Conservation (phyloP, 2,113 vertebrate genomes). For the Oncorhynchus masou region DNA sequence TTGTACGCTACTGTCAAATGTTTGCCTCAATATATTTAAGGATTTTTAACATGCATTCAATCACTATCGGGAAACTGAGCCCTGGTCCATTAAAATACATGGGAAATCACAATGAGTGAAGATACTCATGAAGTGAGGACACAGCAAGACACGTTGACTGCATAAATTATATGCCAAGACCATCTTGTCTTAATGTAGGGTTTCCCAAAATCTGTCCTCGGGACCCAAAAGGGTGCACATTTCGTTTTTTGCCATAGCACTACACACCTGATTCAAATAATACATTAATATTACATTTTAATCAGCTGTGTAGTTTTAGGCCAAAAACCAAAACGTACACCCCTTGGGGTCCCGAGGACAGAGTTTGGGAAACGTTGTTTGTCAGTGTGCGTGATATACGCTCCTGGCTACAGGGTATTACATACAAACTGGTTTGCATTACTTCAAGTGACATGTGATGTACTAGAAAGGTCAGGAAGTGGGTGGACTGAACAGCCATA, state of each 20-base stretch:
- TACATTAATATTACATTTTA: no score
- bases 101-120: neutral
- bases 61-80: no score
- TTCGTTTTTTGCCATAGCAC: no score
- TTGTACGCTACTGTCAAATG: no score
- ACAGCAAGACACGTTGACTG: neutral
- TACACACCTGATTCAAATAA: no score
- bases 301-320: no score
- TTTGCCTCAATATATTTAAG: no score
- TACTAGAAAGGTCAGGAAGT: neutral
- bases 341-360: no score
- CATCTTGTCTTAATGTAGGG: neutral
- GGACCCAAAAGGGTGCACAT: no score
- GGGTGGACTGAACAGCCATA: neutral
- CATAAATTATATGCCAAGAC: conserved; percentile 17
- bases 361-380: neutral
- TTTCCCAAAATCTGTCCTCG: no score
- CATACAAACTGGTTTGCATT: neutral
- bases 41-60: no score
- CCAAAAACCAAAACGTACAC: no score
- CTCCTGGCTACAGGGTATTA: neutral
- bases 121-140: neutral
- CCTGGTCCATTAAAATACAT: neutral
- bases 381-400: conserved; percentile 7
- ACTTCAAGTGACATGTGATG: neutral